Evolutionary conservation across 2,888 invertebrate genomes (phyloP).

Genomic region (Apodemia mormo): DNA sequence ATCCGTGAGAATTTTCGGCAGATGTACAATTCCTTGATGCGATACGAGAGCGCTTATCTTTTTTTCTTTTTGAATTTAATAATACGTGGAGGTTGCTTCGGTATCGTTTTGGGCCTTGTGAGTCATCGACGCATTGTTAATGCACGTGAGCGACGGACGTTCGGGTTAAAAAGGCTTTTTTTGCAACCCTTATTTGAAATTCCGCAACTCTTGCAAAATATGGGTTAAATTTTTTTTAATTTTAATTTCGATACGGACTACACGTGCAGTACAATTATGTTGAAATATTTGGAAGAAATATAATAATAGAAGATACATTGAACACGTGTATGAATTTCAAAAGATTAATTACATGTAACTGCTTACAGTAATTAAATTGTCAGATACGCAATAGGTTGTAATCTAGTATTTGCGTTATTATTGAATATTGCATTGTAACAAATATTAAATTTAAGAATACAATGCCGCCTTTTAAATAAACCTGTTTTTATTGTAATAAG

Average conservation of each 20-base stretch:
- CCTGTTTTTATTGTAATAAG: no score
- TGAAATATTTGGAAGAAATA: constrained; percentile 25
- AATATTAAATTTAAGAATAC: neutral
- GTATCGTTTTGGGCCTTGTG: constrained; percentile 66
- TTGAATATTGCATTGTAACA: neutral
- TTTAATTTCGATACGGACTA: constrained; percentile 47
- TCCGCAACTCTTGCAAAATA: constrained; percentile 81
- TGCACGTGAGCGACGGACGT: constrained; percentile 77
- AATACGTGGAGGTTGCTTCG: constrained; percentile 61
- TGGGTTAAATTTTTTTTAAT: constrained; percentile 66
- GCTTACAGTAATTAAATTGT: neutral
- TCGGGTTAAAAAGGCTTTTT: constrained; percentile 78
- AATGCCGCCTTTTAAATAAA: no score
- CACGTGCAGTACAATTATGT: constrained; percentile 52
- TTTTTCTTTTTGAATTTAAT: constrained; percentile 70
- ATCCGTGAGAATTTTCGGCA: constrained; percentile 82
- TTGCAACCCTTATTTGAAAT: constrained; percentile 78
- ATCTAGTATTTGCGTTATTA: neutral
- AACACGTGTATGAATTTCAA: constrained; percentile 24
- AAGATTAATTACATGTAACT: neutral
- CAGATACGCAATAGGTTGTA: neutral
- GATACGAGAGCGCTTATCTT: constrained; percentile 73
- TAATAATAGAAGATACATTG: constrained; percentile 25
- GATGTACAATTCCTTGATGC: constrained; percentile 80
- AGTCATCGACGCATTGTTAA: constrained; percentile 73